Evolutionary conservation across 1,140 invertebrate species (phyloP).

Genomic region (Apolygus lucorum): DNA sequence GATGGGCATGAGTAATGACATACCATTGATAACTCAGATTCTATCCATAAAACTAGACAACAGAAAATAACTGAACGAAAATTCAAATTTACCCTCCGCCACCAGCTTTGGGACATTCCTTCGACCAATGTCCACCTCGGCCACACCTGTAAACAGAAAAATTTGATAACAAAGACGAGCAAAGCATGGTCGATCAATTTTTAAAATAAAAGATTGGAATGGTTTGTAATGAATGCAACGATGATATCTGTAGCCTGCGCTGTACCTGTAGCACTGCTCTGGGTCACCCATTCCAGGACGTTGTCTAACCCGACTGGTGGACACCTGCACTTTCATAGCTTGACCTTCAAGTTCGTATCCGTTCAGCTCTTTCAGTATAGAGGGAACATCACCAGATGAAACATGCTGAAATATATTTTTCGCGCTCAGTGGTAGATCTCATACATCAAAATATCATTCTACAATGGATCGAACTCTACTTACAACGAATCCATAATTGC

Average conservation of each 20-base stretch:
- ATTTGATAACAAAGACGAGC: too few relatives aligned
- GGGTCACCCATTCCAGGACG: slow-evolving; percentile 91
- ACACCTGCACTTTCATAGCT: slow-evolving; percentile 81
- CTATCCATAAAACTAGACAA: too few relatives aligned
- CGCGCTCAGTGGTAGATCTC: background rate
- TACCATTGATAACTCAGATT: too few relatives aligned
- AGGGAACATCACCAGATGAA: slow-evolving; percentile 71
- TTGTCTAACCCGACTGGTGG: slow-evolving; percentile 80
- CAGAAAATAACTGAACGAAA: background rate
- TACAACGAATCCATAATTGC: slow-evolving; percentile 81
- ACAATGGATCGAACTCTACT: too few relatives aligned
- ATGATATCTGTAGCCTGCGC: background rate
- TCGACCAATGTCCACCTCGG: slow-evolving; percentile 87
- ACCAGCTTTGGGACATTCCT: slow-evolving; percentile 65
- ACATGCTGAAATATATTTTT: slow-evolving; percentile 51
- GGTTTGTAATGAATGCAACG: background rate
- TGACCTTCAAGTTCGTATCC: slow-evolving; percentile 74
- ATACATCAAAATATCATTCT: too few relatives aligned
- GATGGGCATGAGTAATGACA: background rate
- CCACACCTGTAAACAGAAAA: slow-evolving; percentile 55
- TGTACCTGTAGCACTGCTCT: slow-evolving; percentile 72
- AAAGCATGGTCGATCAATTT: too few relatives aligned
- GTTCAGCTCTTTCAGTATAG: slow-evolving; percentile 77
- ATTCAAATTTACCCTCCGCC: background rate
- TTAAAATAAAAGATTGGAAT: background rate